Percentiles rank a stretch among this genome's conserved stretches.
These are phyloP conservation scores for Drosophila lini DNA, from an alignment of 1,140 invertebrate species.

Conservation along the genomic window DNA sequence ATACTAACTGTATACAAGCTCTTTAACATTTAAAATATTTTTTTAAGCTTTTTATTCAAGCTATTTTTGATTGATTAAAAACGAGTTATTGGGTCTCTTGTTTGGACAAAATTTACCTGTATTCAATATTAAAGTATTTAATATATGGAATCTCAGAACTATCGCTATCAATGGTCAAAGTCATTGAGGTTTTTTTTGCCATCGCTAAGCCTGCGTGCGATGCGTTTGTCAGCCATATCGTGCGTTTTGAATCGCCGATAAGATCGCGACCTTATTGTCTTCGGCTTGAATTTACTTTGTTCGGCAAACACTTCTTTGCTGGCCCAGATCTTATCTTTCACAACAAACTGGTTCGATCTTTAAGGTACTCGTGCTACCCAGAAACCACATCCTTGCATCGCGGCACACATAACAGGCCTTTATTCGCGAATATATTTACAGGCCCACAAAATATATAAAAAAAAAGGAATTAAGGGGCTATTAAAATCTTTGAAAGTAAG, in stretches of 20 bases:
- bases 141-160: background rate
- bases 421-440: slow-evolving; percentile 57
- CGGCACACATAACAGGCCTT: slow-evolving; percentile 56
- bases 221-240: slow-evolving; percentile 41
- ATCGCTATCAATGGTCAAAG: background rate
- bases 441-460: slow-evolving; percentile 18
- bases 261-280: slow-evolving; percentile 50
- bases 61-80: background rate
- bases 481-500: slow-evolving; percentile 58
- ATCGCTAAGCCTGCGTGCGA: background rate
- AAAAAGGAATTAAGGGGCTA: slow-evolving; percentile 59
- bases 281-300: slow-evolving; percentile 36
- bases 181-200: background rate
- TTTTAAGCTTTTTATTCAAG: background rate
- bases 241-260: slow-evolving; percentile 49
- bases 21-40: background rate
- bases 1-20: background rate
- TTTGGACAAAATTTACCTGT: background rate
- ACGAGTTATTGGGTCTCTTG: too few relatives aligned
- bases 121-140: too few relatives aligned
- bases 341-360: slow-evolving; percentile 43
- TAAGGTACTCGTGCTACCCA: slow-evolving; percentile 29
- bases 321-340: slow-evolving; percentile 42
- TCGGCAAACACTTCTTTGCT: slow-evolving; percentile 44
- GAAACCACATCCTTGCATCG: background rate